Evolutionary conservation across 2,888 invertebrate genomes (phyloP), one percentile per base, ranked within the genome.

Genomic region (Neoscelio sp.): DNA sequence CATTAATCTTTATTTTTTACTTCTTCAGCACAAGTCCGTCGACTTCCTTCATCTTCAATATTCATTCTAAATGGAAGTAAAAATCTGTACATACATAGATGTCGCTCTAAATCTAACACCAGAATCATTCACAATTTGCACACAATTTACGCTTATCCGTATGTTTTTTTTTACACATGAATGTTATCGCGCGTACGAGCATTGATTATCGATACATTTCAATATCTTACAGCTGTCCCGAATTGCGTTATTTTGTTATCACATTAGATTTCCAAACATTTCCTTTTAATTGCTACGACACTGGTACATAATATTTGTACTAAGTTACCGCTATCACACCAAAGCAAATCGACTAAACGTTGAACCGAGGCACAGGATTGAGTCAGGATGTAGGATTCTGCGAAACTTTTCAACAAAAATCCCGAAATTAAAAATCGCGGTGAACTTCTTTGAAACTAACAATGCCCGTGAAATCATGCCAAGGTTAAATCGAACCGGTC

Each of bases 261-360:
- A 10, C 33, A 33, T 10, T 26, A 26, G 33, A 3, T 26, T 7
- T 26, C 26, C 7, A 3, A 26, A 3, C 7, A 3, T 26, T 7
- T 26, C 26, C 7, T 7, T 26, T 17, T 33, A 62, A 38, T 30
- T 54, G 50, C 62, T 70, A 58, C 60, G 67, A 73, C 54, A 30
- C 38, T 50, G 60, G 67, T 67, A 80, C 48, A 68, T 78, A 60
- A 48, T 54, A 46, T 80, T 82, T 82, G 80, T 82, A 82, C 81
- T 80, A 82, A 56, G 71, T 80, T 82, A 80, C 56, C 67, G 56
- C 80, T 78, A 82, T 80, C 79, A 79, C 80, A 79, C 75, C 70
- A 78, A 82, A 73, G 74, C 71, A 81, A 79, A 80, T 78, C 75
- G 76, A 80, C 80, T 78, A 81, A 78, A 65, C 40, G 12, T 67